phyloP scores from a whole-genome alignment of 2,888 invertebrate species.

The Nomada fucata region DNA sequence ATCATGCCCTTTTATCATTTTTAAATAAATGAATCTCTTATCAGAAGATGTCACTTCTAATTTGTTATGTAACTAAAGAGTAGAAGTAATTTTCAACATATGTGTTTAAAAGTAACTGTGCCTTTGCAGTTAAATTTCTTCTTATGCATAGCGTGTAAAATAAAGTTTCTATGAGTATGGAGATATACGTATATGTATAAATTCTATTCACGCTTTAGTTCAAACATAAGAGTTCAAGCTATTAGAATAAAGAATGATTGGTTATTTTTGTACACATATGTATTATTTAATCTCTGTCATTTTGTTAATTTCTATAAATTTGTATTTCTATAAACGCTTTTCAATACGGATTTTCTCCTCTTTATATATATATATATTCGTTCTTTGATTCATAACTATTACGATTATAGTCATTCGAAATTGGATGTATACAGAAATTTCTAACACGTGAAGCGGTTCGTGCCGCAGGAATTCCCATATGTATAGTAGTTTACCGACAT shows the following conservation, averaged over 20 bases:
- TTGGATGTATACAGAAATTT: constrained; percentile 14
- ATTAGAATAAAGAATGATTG: neutral
- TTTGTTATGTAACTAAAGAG: too few relatives aligned
- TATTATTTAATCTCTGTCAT: neutral
- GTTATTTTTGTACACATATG: neutral
- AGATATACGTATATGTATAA: too few relatives aligned
- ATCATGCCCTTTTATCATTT: too few relatives aligned
- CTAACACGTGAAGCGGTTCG: constrained; percentile 4
- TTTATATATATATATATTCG: neutral
- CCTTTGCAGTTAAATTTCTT: too few relatives aligned
- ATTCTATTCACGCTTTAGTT: too few relatives aligned
- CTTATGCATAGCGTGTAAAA: too few relatives aligned
- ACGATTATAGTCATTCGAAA: neutral
- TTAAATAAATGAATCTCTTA: too few relatives aligned
- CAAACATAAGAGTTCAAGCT: neutral
- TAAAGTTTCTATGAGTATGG: too few relatives aligned
- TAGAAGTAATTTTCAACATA: too few relatives aligned
- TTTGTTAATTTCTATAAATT: neutral
- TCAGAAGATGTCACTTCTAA: too few relatives aligned
- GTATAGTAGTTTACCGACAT: constrained; percentile 21
- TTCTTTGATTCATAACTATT: neutral
- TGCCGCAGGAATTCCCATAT: constrained; percentile 17
- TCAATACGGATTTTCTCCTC: neutral
- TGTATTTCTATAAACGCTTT: neutral
- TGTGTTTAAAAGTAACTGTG: too few relatives aligned